These are phyloP conservation scores for Athene noctua DNA, from an alignment of 2,113 vertebrate species.

Conservation along the genomic window DNA sequence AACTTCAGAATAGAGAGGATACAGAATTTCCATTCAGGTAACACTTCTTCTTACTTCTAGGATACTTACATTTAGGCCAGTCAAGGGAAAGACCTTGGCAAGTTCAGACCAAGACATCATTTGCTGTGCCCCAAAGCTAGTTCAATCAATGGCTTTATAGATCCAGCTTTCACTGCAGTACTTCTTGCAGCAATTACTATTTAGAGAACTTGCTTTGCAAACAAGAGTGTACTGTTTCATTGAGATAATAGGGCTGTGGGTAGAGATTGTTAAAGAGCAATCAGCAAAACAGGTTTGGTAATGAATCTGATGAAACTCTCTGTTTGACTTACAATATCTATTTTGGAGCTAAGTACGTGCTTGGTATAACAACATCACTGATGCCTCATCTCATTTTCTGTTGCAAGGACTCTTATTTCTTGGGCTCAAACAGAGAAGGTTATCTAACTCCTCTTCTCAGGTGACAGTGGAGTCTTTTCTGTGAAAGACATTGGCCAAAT, in stretches of 20 bases:
- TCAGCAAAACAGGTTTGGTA: conserved; percentile 63
- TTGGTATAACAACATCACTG: conserved; percentile 27
- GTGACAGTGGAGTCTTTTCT: not conserved
- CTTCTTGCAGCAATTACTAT: conserved; percentile 35
- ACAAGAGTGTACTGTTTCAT: conserved; percentile 52
- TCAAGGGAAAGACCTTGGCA: not conserved
- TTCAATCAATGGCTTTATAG: conserved; percentile 39
- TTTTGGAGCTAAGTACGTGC: conserved; percentile 46
- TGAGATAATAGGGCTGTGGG: conserved; percentile 58
- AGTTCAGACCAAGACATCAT: not conserved
- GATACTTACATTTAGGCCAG: not conserved
- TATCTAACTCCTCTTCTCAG: not conserved
- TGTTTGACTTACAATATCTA: conserved; percentile 61
- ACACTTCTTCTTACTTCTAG: not conserved
- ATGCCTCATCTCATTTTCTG: conserved; percentile 38
- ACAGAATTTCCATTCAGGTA: not conserved
- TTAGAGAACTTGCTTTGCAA: conserved; percentile 62
- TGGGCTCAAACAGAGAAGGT: not conserved
- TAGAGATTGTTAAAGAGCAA: conserved; percentile 61
- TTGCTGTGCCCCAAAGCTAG: conserved; percentile 23
- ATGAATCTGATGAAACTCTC: conserved; percentile 65
- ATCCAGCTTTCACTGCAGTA: conserved; percentile 19
- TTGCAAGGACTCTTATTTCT: not conserved
- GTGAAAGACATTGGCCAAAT: not conserved
- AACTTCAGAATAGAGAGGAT: not conserved